Conservation (phyloP, 2,888 invertebrate species). For the Crepidodera aurea region DNA sequence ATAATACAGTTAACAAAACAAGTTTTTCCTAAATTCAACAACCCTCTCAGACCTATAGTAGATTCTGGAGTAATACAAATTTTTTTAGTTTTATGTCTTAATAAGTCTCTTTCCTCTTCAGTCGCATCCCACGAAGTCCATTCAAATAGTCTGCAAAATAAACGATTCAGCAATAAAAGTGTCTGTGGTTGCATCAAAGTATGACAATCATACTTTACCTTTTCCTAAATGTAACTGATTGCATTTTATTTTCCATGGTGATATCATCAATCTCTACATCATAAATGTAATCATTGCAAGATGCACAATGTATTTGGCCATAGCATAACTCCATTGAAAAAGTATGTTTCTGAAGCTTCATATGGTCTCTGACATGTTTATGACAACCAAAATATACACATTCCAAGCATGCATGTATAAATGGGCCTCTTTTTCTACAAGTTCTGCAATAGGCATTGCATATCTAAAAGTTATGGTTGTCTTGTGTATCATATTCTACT, state of each 20-base stretch:
- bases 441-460: conserved; percentile 71
- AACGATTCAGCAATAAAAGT: no score
- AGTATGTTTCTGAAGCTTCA: conserved; percentile 80
- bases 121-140: conserved; percentile 84
- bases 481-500: background rate
- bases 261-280: conserved; percentile 57
- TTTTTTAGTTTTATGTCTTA: conserved; percentile 78
- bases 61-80: conserved; percentile 82
- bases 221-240: conserved; percentile 55
- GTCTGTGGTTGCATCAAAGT: no score
- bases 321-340: conserved; percentile 87
- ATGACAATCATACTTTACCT: no score
- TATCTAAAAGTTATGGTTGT: conserved; percentile 35
- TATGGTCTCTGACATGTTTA: conserved; percentile 87
- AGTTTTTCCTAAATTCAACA: conserved; percentile 95
- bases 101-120: conserved; percentile 77
- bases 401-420: conserved; percentile 84
- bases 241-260: conserved; percentile 55
- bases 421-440: conserved; percentile 80
- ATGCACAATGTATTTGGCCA: conserved; percentile 89
- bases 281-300: conserved; percentile 92
- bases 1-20: conserved; percentile 99
- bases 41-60: conserved; percentile 88
- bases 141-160: conserved; percentile 56
- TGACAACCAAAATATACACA: conserved; percentile 96